Base-by-base conservation (phyloP, 2,888 invertebrate species). In the Drosophila atripex region DNA sequence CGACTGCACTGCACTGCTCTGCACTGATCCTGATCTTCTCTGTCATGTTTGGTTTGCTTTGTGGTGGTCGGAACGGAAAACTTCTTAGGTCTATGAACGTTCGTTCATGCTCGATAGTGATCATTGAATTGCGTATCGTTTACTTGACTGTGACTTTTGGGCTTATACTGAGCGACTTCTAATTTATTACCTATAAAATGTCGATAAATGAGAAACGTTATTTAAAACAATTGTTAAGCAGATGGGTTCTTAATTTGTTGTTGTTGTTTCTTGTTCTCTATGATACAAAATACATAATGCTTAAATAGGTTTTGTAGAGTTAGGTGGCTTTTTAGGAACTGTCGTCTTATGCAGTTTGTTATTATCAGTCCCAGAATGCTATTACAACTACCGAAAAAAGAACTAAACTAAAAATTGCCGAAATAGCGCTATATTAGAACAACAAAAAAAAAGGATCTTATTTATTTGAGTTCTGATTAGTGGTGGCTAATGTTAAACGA, bases 121-220 rank as follows among this genome's bases (percentile, higher is more conserved):
- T 80, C 76, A 78, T 86, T 80, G 80, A 77, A 83, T 86, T 82
- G 79, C 79, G 84, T 76, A 84, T 89, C 86, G 78, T 79, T 88
- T 87, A 87, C 77, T 86, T 87, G 88, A 88, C 77, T 82, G 83
- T 87, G 82, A 77, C 64, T 78, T 79, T 86, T 82, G 88, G 90
- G 84, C 73, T 85, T 84, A 85, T 76, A 86, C 76, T 84, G 86
- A 86, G 84, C 79, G 76, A 76, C 85, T 88, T 79, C 88, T 86
- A 87, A 82, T 78, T 89, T 88, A 88, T 75, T 79, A 90, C 89
- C 90, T 90, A 90, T 87, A 90, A 89, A 88, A 88, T 89, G 86
- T 85, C 82, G 87, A 84, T 80, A 85, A 89, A 89, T 90, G 82
- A 89, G 88, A 89, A 89, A 89, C 73, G 78, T 86, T 87, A 89